Percentiles rank a stretch among this genome's conserved stretches.
These are phyloP conservation scores for Scaptomyza montana DNA, from an alignment of 1,140 invertebrate species.

Conservation along the genomic window DNA sequence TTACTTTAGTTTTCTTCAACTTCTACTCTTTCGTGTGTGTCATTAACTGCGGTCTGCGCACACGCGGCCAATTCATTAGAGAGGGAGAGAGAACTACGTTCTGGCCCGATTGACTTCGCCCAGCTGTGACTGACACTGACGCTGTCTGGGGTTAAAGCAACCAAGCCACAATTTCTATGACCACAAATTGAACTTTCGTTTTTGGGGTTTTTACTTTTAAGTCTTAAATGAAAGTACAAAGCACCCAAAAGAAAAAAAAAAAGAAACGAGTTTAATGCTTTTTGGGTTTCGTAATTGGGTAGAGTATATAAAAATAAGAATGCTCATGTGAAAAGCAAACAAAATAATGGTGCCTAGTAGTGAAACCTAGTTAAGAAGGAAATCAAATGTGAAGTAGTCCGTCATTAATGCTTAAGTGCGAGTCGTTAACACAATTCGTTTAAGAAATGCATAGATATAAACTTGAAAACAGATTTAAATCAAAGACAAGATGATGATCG, in stretches of 20 bases:
- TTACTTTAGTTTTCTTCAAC: background rate
- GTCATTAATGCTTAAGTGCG: constrained; percentile 8
- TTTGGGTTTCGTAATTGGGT: constrained; percentile 26
- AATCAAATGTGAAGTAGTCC: constrained; percentile 11
- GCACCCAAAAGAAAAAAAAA: background rate
- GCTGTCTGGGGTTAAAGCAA: constrained; percentile 11
- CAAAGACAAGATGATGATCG: too few relatives aligned
- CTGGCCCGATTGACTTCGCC: constrained; percentile 20
- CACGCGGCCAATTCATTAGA: constrained; percentile 58
- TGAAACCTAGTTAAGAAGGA: constrained; percentile 15
- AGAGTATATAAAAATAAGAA: constrained; percentile 29
- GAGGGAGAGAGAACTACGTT: constrained; percentile 12
- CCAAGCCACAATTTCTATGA: constrained; percentile 25
- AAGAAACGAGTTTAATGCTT: constrained; percentile 34
- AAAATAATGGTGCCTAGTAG: constrained; percentile 21
- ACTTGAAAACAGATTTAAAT: too few relatives aligned
- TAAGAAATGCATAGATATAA: too few relatives aligned
- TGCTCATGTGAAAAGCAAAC: constrained; percentile 22
- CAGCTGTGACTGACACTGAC: constrained; percentile 17
- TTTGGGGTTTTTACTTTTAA: constrained; percentile 68
- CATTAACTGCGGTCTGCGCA: constrained; percentile 68
- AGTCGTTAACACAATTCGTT: constrained; percentile 26
- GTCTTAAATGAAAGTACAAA: constrained; percentile 60
- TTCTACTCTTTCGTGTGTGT: constrained; percentile 56
- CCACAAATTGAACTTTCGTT: constrained; percentile 75